phyloP scores from a whole-genome alignment of 2,888 invertebrate genomes.

The Apomyelois bistriatella region DNA sequence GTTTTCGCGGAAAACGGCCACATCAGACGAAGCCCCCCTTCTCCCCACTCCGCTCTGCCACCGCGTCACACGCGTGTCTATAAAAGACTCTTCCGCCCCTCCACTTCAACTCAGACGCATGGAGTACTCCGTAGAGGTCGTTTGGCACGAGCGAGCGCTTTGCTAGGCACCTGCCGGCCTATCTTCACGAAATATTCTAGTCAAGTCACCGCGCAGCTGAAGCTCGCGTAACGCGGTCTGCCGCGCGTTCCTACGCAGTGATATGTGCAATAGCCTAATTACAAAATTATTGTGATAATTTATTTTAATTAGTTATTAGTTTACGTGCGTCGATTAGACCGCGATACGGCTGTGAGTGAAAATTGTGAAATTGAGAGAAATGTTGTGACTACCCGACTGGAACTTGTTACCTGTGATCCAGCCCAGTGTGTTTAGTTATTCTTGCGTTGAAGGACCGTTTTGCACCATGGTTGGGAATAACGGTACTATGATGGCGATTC shows the following conservation, averaged over 20 bases:
- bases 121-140: constrained; percentile 82
- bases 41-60: constrained; percentile 40
- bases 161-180: constrained; percentile 81
- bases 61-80: constrained; percentile 67
- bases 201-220: constrained; percentile 75
- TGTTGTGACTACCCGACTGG: constrained; percentile 79
- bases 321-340: constrained; percentile 59
- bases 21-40: constrained; percentile 39
- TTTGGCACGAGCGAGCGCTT: constrained; percentile 82
- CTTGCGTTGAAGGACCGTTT: constrained; percentile 66
- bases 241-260: constrained; percentile 79
- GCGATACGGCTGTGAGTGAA: constrained; percentile 77
- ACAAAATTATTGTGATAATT: constrained; percentile 76
- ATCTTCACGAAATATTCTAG: constrained; percentile 75
- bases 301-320: constrained; percentile 75
- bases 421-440: constrained; percentile 72
- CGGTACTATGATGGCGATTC: constrained; percentile 92
- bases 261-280: constrained; percentile 78
- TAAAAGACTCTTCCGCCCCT: constrained; percentile 70
- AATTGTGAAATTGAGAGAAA: constrained; percentile 61
- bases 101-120: constrained; percentile 79
- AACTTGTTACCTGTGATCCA: constrained; percentile 73
- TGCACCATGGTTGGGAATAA: constrained; percentile 90
- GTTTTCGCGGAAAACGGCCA: constrained; percentile 76
- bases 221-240: constrained; percentile 73